These are phyloP conservation scores for Scrobipalpa costella DNA, from an alignment of 2,888 invertebrate genomes.

Conservation along the genomic window DNA sequence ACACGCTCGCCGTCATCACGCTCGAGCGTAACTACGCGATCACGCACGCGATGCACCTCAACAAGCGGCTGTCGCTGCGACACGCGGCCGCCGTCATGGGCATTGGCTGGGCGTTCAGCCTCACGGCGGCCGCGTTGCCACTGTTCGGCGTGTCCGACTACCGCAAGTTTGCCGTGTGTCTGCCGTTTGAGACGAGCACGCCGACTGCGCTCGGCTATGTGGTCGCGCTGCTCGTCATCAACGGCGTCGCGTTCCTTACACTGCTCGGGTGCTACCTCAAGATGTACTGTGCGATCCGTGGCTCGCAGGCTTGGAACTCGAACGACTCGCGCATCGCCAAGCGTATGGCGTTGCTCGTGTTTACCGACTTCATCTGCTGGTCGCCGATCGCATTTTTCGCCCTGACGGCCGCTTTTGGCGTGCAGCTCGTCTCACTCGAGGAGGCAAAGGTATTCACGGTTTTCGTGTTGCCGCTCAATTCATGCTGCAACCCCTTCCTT, in stretches of 20 bases:
- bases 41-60: conserved; percentile 98
- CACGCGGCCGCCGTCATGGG: conserved; percentile 96
- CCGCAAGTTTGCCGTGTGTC: conserved; percentile 96
- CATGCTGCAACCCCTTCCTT: conserved; percentile 98
- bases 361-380: conserved; percentile 99
- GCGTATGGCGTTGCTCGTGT: conserved; percentile 97
- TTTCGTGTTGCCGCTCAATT: conserved; percentile 96
- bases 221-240: conserved; percentile 93
- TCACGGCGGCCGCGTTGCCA: conserved; percentile 93
- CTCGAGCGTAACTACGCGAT: conserved; percentile 98
- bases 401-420: conserved; percentile 95
- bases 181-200: conserved; percentile 95
- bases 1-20: conserved; percentile 97
- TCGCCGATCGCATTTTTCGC: conserved; percentile 98
- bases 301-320: conserved; percentile 98
- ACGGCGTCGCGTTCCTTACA: conserved; percentile 96
- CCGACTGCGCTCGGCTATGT: conserved; percentile 92
- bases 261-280: conserved; percentile 97
- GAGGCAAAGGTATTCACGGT: conserved; percentile 98
- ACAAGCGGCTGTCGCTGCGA: conserved; percentile 93
- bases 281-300: conserved; percentile 99
- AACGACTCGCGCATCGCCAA: conserved; percentile 98
- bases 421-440: conserved; percentile 94
- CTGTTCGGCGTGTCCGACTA: conserved; percentile 96
- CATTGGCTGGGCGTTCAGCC: conserved; percentile 94